Base-by-base conservation (phyloP, 1,140 invertebrate species). In the Forficula auricularia region DNA sequence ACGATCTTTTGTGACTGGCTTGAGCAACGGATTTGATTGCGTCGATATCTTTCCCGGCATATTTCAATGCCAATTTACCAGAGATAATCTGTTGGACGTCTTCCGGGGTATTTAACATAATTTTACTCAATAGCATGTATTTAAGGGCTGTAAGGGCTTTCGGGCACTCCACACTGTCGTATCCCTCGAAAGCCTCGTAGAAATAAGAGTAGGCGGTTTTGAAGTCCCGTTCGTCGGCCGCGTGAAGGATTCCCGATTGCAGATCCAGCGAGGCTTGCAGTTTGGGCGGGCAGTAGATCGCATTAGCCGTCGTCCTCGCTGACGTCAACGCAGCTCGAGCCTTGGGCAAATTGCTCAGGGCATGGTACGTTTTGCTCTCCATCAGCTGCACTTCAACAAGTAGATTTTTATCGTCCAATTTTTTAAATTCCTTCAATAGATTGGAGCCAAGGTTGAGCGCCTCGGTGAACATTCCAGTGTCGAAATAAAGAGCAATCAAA, bases 121-220 rank as follows among this genome's bases (percentile, higher is more conserved):
- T 97, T 71, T 99, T 99, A 37, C 88, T 95, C 37, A 99, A 60
- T 44, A 99, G 71, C 95, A 99, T 99, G 62, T 99, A 99, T 59
- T 99, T 99, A 1, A 99, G 65, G 15, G 90, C 87, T 32, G 77
- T 85, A 2, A 98, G 61, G 8, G 95, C 94, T 63, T 90, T 94
- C 10, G 78, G 76, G 54, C 73, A 79, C 55, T 96, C 90, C 13
- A 94, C 82, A 50, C 88, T 92, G 62, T 98, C 92, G 64, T 94
- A 98, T 47, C 92, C 92, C 71, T 99, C 96, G 66, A 99, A 99
- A 30, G 95, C 95, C 71, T 99, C 96, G 66, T 98, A 99, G 60
- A 98, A 99, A 60, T 99, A 99, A 31, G 95, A 98, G 63, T 95
- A 99, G 30, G 95, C 96, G 50, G 95, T 99, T 72, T 99, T 98